A percentile compares a stretch with the other conserved stretches of the same genome.
These are phyloP conservation scores for Saxidomus purpurata DNA, from an alignment of 1,140 invertebrate species.

Conservation along the genomic window DNA sequence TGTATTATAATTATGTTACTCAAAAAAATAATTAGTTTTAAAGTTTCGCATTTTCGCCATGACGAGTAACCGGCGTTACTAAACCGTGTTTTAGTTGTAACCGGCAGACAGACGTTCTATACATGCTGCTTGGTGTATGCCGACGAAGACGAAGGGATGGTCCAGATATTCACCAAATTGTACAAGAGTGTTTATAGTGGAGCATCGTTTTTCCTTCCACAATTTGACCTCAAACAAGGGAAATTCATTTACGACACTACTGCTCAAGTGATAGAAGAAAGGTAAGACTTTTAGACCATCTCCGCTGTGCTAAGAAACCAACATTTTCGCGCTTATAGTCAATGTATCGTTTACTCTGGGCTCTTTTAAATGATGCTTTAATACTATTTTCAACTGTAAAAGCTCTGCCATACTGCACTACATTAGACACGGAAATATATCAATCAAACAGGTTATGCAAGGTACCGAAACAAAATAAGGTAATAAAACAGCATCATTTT, in stretches of 20 bases:
- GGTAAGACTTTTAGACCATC: conserved; percentile 15
- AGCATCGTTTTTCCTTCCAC: conserved; percentile 49
- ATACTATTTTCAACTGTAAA: no score
- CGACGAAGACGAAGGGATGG: conserved; percentile 36
- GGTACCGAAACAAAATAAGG: no score
- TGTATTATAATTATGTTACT: no score
- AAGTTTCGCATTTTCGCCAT: neutral
- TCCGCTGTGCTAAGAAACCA: no score
- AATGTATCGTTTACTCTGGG: no score
- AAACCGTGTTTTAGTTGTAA: conserved; percentile 61
- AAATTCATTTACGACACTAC: conserved; percentile 22
- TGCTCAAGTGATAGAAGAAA: conserved; percentile 47
- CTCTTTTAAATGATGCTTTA: no score
- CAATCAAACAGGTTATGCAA: no score
- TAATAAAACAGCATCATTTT: no score
- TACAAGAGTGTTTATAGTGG: conserved; percentile 8
- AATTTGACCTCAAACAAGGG: conserved; percentile 46
- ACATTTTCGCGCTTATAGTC: no score
- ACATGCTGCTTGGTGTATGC: conserved; percentile 49
- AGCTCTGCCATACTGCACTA: no score
- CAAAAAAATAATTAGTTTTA: neutral
- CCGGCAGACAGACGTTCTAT: conserved; percentile 28
- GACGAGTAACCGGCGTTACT: neutral
- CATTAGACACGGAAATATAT: no score
- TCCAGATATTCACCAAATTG: conserved; percentile 32